phyloP scores from a whole-genome alignment of 2,888 invertebrate species.

The Halictus ligatus region DNA sequence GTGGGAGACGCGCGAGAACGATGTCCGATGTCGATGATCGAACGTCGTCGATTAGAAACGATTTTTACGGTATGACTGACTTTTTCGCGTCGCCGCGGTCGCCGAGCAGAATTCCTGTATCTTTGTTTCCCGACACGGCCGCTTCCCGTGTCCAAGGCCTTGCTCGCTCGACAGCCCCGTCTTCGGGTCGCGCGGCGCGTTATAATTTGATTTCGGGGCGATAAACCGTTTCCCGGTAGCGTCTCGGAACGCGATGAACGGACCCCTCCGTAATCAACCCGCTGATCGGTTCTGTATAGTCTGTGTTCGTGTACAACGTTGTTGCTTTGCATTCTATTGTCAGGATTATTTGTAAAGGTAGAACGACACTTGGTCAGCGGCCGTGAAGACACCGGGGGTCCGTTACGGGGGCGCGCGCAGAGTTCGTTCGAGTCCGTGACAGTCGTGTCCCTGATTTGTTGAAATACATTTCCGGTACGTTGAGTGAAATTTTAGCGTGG shows the following conservation, averaged over 20 bases:
- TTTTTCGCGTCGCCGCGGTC: conserved; percentile 21
- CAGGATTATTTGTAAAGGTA: background rate
- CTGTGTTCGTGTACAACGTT: background rate
- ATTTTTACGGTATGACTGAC: conserved; percentile 45
- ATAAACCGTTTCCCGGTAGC: background rate
- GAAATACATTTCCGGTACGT: background rate
- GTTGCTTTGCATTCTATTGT: background rate
- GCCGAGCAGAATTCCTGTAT: conserved; percentile 11
- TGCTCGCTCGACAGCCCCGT: background rate
- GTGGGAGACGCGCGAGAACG: conserved; percentile 3
- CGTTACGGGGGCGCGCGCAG: background rate
- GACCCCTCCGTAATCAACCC: background rate
- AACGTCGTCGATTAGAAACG: conserved; percentile 33
- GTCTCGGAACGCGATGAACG: background rate
- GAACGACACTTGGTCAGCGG: background rate
- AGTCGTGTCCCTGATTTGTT: background rate
- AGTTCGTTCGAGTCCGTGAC: background rate
- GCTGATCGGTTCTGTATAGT: background rate
- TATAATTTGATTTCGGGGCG: conserved; percentile 13
- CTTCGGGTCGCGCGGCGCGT: background rate
- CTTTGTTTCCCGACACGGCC: conserved; percentile 24
- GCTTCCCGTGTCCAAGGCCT: background rate
- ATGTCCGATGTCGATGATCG: conserved; percentile 12
- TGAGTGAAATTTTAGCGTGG: background rate
- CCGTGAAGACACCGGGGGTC: background rate